A percentile compares a stretch with the other conserved stretches of the same genome.
These are phyloP conservation scores for Ellobius talpinus DNA, from an alignment of 2,113 vertebrate genomes.

Conservation along the genomic window DNA sequence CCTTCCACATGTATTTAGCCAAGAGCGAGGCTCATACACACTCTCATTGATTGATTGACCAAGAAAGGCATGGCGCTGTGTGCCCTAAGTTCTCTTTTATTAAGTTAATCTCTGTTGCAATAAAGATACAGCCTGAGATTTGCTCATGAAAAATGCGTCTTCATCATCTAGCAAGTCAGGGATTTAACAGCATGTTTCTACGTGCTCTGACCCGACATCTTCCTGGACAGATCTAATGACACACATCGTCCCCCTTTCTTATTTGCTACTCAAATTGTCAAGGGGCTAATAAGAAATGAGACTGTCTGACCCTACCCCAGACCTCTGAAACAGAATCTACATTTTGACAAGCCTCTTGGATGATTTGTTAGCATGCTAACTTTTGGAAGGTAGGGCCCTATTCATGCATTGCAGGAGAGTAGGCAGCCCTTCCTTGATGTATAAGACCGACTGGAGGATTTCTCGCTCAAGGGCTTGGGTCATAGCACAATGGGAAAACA, in stretches of 20 bases:
- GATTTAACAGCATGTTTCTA: slow-evolving; percentile 36
- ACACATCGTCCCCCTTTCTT: not conserved
- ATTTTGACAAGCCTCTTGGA: slow-evolving; percentile 5
- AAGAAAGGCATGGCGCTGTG: not conserved
- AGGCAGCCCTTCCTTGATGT: not conserved
- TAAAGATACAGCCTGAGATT: slow-evolving; percentile 41
- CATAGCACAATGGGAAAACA: not conserved
- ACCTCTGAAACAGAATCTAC: slow-evolving; percentile 37
- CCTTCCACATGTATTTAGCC: not conserved
- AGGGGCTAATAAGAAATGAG: not conserved
- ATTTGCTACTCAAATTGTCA: slow-evolving; percentile 39
- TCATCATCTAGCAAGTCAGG: slow-evolving; percentile 15
- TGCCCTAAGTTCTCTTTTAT: not conserved
- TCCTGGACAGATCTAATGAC: slow-evolving; percentile 10
- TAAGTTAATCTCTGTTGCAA: slow-evolving; percentile 46
- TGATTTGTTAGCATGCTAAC: not conserved
- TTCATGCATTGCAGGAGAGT: not conserved
- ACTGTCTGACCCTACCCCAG: not conserved
- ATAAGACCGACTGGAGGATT: slow-evolving; percentile 8
- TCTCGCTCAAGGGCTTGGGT: not conserved
- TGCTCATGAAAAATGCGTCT: slow-evolving; percentile 57
- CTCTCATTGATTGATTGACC: not conserved
- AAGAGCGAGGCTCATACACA: not conserved
- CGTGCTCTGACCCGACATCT: slow-evolving; percentile 15
- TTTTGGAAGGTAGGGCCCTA: not conserved